These are phyloP conservation scores for Busarellus nigricollis DNA, from an alignment of 2,797 vertebrate species.

Conservation along the genomic window DNA sequence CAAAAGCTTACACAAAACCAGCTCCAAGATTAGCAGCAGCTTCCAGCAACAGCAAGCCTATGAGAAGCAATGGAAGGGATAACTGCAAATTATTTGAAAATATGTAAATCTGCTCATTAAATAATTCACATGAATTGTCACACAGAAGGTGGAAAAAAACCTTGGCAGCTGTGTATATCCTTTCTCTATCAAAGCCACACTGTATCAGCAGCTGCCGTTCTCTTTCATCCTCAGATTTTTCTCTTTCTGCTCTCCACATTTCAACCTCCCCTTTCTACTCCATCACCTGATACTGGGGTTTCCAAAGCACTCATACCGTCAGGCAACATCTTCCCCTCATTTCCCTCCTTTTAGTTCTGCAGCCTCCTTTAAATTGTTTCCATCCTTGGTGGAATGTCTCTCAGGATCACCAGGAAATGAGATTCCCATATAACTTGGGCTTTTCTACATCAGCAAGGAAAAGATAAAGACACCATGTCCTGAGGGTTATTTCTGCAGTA, in stretches of 20 bases:
- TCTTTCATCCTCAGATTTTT: background rate
- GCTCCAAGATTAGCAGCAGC: background rate
- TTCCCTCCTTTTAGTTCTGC: background rate
- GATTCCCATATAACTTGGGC: background rate
- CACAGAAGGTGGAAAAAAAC: background rate
- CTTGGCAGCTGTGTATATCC: background rate
- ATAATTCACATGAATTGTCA: conserved; percentile 24
- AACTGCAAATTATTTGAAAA: conserved; percentile 36
- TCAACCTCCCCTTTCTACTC: background rate
- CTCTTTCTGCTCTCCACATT: background rate
- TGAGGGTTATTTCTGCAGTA: background rate
- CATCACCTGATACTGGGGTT: background rate
- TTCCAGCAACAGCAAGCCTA: background rate
- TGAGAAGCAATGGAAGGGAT: background rate
- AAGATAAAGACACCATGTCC: background rate
- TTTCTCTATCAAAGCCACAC: conserved; percentile 17
- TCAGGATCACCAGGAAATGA: background rate
- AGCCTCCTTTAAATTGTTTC: background rate
- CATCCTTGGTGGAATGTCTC: background rate
- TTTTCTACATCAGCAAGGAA: background rate
- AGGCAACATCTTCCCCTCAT: background rate
- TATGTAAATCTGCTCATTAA: conserved; percentile 25
- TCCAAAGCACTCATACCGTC: background rate
- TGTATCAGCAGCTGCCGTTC: background rate
- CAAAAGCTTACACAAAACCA: background rate